Evolutionary conservation across 2,888 invertebrate genomes (phyloP).

Genomic region (Torymus tubicola): DNA sequence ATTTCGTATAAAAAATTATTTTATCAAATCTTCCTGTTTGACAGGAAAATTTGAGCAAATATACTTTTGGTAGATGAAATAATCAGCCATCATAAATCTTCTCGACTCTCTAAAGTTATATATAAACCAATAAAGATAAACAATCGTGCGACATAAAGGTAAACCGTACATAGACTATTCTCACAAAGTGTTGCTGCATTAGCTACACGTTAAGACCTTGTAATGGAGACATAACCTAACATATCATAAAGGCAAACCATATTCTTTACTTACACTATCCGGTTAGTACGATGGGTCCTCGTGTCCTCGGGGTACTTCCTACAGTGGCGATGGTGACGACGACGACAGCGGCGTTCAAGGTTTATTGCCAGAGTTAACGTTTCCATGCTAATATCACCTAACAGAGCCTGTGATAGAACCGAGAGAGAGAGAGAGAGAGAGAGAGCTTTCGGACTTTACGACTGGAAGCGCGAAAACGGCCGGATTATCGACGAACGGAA

Average conservation of each 20-base stretch:
- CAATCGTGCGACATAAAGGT: neutral
- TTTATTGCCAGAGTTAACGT: slow-evolving; percentile 58
- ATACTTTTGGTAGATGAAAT: no score
- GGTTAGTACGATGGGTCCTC: neutral
- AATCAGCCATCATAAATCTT: neutral
- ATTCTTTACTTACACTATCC: slow-evolving; percentile 44
- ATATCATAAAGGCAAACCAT: slow-evolving; percentile 47
- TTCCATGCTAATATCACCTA: slow-evolving; percentile 52
- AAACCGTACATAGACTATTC: slow-evolving; percentile 11
- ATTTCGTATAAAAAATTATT: no score
- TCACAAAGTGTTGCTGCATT: slow-evolving; percentile 42
- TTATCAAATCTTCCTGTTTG: no score
- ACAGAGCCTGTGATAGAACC: slow-evolving; percentile 33
- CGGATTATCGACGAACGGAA: slow-evolving; percentile 45
- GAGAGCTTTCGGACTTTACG: slow-evolving; percentile 39
- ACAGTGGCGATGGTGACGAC: neutral
- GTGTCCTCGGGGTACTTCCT: neutral
- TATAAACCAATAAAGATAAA: slow-evolving; percentile 30
- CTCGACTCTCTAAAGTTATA: neutral
- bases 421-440: slow-evolving; percentile 25
- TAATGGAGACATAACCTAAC: slow-evolving; percentile 52
- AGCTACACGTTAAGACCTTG: slow-evolving; percentile 42
- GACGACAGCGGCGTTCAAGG: slow-evolving; percentile 39
- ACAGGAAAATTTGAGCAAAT: no score
- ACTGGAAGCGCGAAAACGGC: slow-evolving; percentile 36